Conservation (phyloP, 2,888 invertebrate species). For the Caenorhabditis sinica region DNA sequence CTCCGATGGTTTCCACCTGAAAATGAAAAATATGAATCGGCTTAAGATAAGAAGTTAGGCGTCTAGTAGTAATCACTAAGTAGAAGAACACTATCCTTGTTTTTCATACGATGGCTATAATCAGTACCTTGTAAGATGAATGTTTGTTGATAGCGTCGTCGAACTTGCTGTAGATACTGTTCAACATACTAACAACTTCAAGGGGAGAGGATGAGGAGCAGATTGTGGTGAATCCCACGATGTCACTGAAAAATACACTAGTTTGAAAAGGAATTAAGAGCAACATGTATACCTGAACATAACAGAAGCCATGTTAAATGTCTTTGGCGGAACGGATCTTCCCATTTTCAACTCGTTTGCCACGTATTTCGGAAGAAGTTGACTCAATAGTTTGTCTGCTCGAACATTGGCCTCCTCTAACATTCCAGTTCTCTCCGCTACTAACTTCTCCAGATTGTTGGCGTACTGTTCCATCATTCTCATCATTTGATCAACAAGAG, state of each 20-base stretch:
- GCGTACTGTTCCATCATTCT: conserved; percentile 81
- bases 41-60: neutral
- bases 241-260: conserved; percentile 71
- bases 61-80: neutral
- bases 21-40: neutral
- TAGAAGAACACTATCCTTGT: neutral
- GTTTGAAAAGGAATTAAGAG: no score
- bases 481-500: conserved; percentile 78
- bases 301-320: conserved; percentile 79
- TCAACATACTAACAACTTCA: conserved; percentile 78
- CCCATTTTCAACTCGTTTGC: conserved; percentile 82
- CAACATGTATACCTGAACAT: conserved; percentile 73
- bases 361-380: conserved; percentile 81
- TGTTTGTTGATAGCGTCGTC: conserved; percentile 81
- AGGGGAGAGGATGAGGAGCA: conserved; percentile 74
- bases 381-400: conserved; percentile 81
- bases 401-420: conserved; percentile 82
- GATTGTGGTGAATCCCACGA: conserved; percentile 78
- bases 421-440: conserved; percentile 82
- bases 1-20: conserved; percentile 81
- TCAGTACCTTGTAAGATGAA: conserved; percentile 71
- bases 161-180: conserved; percentile 81
- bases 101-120: neutral
- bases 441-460: conserved; percentile 83
- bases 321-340: conserved; percentile 80